Evolutionary conservation across 2,113 vertebrate genomes (phyloP).

Genomic region (Clarias gariepinus): DNA sequence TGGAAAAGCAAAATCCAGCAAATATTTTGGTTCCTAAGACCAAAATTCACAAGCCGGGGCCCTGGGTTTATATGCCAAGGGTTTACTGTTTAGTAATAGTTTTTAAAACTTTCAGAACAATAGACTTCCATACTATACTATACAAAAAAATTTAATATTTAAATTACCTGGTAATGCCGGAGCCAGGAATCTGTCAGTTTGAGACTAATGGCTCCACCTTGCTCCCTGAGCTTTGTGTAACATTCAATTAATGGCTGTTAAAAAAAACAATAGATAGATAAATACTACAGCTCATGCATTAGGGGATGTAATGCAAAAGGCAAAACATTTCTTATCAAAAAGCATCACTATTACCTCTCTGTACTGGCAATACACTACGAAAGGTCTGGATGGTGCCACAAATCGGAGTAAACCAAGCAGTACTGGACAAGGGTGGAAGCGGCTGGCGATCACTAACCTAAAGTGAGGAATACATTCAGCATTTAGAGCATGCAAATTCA

Average conservation of each 20-base stretch:
- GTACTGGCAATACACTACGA: constrained; percentile 92
- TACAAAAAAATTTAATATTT: background rate
- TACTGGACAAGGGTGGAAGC: constrained; percentile 85
- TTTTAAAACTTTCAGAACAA: background rate
- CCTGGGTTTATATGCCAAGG: too few species aligned
- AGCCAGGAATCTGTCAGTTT: constrained; percentile 93
- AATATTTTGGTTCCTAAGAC: too few species aligned
- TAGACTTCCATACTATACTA: background rate
- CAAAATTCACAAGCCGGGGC: too few species aligned
- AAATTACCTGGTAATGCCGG: constrained; percentile 89
- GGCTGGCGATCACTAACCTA: constrained; percentile 91
- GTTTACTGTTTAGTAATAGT: background rate
- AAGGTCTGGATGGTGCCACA: constrained; percentile 91
- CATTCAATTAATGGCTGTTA: constrained; percentile 89
- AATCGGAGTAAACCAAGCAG: constrained; percentile 84
- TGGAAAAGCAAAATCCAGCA: too few species aligned
- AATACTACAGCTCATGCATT: background rate
- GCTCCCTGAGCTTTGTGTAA: constrained; percentile 90
- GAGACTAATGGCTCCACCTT: constrained; percentile 85
- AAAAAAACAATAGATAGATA: background rate
- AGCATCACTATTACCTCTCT: constrained; percentile 82
- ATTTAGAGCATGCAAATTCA: constrained; percentile 33
- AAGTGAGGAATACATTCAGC: constrained; percentile 53
- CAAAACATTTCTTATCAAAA: background rate
- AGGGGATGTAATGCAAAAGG: background rate